These are phyloP conservation scores for Archilochus colubris DNA, from an alignment of 2,113 vertebrate genomes.

Conservation along the genomic window DNA sequence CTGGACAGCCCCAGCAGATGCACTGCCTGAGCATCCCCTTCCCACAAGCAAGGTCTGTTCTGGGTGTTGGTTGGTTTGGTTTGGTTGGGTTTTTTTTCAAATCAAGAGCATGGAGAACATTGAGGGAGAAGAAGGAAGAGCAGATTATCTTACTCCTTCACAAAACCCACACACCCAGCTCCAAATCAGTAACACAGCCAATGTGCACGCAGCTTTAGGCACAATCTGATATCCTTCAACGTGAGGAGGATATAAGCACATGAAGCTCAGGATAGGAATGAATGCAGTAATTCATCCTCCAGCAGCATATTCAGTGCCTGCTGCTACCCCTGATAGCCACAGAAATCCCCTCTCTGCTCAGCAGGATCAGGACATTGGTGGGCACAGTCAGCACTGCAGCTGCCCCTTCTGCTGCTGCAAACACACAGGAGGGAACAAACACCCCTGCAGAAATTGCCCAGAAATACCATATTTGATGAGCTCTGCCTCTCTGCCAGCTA, in stretches of 20 bases:
- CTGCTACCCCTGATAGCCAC: background rate
- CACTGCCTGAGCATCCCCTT: background rate
- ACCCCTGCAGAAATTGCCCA: background rate
- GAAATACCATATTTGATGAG: background rate
- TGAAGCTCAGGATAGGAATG: background rate
- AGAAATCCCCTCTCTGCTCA: background rate
- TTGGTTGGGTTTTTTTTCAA: background rate
- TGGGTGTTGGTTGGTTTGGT: background rate
- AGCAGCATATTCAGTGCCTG: background rate
- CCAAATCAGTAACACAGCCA: slow-evolving; percentile 8
- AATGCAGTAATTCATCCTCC: background rate
- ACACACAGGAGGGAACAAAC: background rate
- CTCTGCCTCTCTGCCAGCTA: background rate
- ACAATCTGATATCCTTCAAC: background rate
- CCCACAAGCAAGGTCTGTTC: background rate
- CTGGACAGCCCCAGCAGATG: background rate
- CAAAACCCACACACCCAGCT: slow-evolving; percentile 43
- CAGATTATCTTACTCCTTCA: slow-evolving; percentile 55
- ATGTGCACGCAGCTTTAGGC: background rate
- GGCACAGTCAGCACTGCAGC: background rate
- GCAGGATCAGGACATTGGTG: background rate
- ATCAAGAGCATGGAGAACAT: background rate
- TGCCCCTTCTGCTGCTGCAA: background rate
- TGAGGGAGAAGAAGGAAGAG: background rate
- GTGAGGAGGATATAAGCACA: background rate